These are phyloP conservation scores for Brachyhypopomus gauderio DNA, from an alignment of 2,113 vertebrate species.

Conservation along the genomic window DNA sequence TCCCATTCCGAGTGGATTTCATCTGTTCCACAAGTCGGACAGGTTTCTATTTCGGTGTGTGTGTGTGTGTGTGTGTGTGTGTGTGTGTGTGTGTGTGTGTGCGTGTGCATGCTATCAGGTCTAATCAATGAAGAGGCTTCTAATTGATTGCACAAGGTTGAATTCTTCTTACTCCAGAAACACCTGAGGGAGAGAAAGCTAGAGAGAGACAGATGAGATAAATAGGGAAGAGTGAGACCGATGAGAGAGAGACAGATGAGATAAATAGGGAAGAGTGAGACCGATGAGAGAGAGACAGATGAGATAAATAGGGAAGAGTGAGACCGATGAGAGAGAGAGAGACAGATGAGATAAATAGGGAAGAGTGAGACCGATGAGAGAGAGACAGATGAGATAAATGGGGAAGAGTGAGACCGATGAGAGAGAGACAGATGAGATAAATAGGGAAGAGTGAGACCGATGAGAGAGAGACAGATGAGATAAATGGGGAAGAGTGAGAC, in stretches of 20 bases:
- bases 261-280: background rate
- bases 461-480: background rate
- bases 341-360: background rate
- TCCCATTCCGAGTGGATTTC: background rate
- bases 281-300: background rate
- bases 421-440: background rate
- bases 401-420: background rate
- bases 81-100: constrained; percentile 11
- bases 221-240: background rate
- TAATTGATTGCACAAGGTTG: constrained; percentile 41
- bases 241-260: background rate
- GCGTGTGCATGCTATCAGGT: background rate
- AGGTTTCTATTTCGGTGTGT: background rate
- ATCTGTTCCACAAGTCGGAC: background rate
- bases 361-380: background rate
- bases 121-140: constrained; percentile 27
- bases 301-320: background rate
- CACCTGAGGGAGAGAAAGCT: background rate
- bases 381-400: background rate
- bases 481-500: background rate
- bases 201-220: background rate
- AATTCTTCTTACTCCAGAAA: constrained; percentile 31
- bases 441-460: background rate
- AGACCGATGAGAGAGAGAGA: no score
- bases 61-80: constrained; percentile 7